Base-by-base conservation (phyloP, 2,888 invertebrate genomes). In the Synergus gifuensis region DNA sequence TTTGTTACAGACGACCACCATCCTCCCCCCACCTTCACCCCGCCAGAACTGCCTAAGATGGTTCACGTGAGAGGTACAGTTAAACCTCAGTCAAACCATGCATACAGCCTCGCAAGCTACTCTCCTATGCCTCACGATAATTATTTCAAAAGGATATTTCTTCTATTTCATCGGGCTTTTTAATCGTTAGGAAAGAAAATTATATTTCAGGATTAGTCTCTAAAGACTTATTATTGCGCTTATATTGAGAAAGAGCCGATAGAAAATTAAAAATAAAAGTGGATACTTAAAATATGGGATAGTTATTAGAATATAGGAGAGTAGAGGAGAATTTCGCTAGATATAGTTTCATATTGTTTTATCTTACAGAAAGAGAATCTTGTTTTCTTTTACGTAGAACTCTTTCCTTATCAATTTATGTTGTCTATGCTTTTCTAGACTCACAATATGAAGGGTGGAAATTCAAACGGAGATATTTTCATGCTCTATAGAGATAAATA, bases 11-110 rank as follows among this genome's bases (percentile, higher is more conserved):
- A 97, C 97, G 97, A 97, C 95, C 97, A 97, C 96, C 97, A 97
- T 95, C 97, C 97, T 96, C 97, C 97, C 95, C 98, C 98, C 94
- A 98, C 98, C 95, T 98, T 98, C 95, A 98, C 98, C 95, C 98
- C 98, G 95, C 98, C 98, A 95, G 98, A 98, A 96, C 97, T 98
- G 95, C 98, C 98, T 95, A 98, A 98, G 96, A 97, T 97, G 96
- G 97, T 97, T 96, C 98, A 98, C 96, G 96, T 97, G 94, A 96
- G 98, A 97, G 98, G 98, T 97, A 95, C 92, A 92, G 92, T 91
- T 87, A 88, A 87, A 89, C 92, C 91, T 91, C 91, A 87, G 88
- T 88, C 89, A 90, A 89, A 87, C 88, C 89, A 89, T 88, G 89
- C 87, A 36, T 91, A 90, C 88, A 90, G 87, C 89, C 89, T 90